Evolutionary conservation across 2,113 vertebrate species (phyloP).

Genomic region (Pampusana beccarii): DNA sequence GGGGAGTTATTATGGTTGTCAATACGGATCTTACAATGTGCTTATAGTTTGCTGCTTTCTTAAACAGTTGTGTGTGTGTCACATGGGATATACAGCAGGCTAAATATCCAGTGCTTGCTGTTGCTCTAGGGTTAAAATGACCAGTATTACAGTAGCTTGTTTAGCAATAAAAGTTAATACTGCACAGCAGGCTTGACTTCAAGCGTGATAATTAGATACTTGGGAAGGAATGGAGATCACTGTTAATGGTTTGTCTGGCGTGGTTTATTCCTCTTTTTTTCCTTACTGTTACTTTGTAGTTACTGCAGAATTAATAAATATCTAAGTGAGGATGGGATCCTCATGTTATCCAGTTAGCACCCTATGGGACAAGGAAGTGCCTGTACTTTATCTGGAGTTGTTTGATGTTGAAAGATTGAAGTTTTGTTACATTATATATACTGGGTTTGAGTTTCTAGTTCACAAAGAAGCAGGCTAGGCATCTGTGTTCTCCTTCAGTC

Average conservation of each 20-base stretch:
- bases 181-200: neutral
- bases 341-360: neutral
- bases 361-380: neutral
- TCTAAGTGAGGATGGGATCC: neutral
- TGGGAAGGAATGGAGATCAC: neutral
- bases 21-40: neutral
- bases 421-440: neutral
- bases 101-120: neutral
- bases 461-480: neutral
- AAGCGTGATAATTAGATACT: neutral
- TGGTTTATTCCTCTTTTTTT: neutral
- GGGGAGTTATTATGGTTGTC: neutral
- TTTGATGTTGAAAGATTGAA: neutral
- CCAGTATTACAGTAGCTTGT: neutral
- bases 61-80: neutral
- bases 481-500: neutral
- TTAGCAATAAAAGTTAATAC: neutral
- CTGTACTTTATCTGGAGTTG: neutral
- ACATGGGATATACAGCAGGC: neutral
- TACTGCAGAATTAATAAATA: neutral
- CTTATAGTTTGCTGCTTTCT: conserved; percentile 9
- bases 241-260: neutral
- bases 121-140: neutral
- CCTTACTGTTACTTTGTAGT: neutral
- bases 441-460: neutral